phyloP scores from a whole-genome alignment of 1,140 invertebrate genomes.

The Chymomyza costata region DNA sequence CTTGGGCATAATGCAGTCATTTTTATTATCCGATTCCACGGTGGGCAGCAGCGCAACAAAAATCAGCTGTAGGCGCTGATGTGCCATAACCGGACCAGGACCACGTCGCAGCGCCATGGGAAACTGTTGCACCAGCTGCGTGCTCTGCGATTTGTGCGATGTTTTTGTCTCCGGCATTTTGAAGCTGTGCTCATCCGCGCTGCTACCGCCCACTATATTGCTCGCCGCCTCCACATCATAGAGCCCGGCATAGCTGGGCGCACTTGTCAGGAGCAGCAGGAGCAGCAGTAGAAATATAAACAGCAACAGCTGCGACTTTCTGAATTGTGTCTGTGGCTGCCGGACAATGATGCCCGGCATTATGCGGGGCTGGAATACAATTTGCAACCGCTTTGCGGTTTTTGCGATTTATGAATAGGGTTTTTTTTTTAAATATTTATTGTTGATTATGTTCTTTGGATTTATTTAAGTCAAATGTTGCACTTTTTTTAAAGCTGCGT shows the following conservation, averaged over 20 bases:
- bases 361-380: slow-evolving; percentile 15
- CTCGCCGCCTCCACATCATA: slow-evolving; percentile 45
- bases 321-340: slow-evolving; percentile 19
- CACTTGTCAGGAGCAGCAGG: slow-evolving; percentile 14
- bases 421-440: too few species aligned
- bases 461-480: too few species aligned
- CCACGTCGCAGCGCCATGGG: slow-evolving; percentile 4
- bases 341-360: slow-evolving; percentile 34
- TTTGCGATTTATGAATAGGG: too few species aligned
- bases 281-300: too few species aligned
- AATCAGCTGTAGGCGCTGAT: slow-evolving; percentile 42
- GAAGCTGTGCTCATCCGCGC: slow-evolving; percentile 55
- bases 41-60: slow-evolving; percentile 57
- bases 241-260: slow-evolving; percentile 30
- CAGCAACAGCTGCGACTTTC: slow-evolving; percentile 23
- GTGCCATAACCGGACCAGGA: slow-evolving; percentile 8
- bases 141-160: slow-evolving; percentile 50
- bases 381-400: too few species aligned
- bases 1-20: slow-evolving; percentile 78
- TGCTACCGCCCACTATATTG: slow-evolving; percentile 18
- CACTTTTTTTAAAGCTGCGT: too few species aligned
- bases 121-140: slow-evolving; percentile 57
- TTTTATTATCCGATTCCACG: slow-evolving; percentile 63
- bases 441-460: too few species aligned
- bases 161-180: slow-evolving; percentile 53